Percentiles rank a stretch among this genome's conserved stretches.
These are phyloP conservation scores for Tetramorium alpestre DNA, from an alignment of 1,140 invertebrate species.

Conservation along the genomic window DNA sequence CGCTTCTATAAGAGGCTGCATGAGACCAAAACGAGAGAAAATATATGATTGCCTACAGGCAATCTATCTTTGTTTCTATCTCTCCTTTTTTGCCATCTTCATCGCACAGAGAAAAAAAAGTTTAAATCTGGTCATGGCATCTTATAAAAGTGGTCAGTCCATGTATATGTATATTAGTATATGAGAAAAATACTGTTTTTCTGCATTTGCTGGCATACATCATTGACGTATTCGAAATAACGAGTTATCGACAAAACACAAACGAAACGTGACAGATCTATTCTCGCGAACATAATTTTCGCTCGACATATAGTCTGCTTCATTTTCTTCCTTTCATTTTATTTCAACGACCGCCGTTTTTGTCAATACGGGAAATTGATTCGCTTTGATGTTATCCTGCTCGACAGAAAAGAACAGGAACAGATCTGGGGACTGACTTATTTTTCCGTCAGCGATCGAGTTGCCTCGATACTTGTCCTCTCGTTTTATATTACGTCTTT, in stretches of 20 bases:
- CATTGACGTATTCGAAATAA: background rate
- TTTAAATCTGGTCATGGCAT: no score
- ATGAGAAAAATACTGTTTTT: background rate
- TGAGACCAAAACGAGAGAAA: no score
- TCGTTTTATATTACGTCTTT: constrained; percentile 31
- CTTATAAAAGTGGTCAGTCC: no score
- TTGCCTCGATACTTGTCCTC: constrained; percentile 14
- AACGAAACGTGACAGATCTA: background rate
- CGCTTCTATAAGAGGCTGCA: no score
- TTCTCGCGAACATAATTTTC: constrained; percentile 34
- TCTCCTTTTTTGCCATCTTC: no score
- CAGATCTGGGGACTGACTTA: constrained; percentile 7
- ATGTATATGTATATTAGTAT: no score
- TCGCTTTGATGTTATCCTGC: constrained; percentile 12
- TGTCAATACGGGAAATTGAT: constrained; percentile 41
- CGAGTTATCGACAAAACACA: constrained; percentile 2
- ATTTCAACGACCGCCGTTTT: constrained; percentile 27
- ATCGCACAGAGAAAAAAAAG: no score
- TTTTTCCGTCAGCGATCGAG: constrained; percentile 1
- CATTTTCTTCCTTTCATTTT: background rate
- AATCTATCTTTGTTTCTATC: no score
- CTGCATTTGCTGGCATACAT: background rate
- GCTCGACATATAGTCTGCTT: background rate
- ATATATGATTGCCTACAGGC: no score
- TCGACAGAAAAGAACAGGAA: constrained; percentile 7